Evolutionary conservation across 2,797 vertebrate species (phyloP).

Genomic region (Nannoperca obscura): DNA sequence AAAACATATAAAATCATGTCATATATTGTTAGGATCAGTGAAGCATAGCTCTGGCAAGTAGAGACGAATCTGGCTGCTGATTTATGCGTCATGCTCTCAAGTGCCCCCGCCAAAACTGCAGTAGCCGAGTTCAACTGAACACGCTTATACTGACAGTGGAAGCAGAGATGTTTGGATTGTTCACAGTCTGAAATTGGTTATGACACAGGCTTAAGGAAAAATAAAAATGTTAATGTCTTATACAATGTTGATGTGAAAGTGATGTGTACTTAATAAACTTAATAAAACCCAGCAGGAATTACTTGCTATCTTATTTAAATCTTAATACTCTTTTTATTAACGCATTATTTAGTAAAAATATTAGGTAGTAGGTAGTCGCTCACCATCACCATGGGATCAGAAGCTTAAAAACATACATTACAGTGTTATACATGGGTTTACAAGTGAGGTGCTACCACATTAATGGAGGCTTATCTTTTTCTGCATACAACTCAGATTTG

Average conservation of each 20-base stretch:
- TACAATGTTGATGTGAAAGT: too few relatives aligned
- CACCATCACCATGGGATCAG: not conserved
- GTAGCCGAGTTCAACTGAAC: not conserved
- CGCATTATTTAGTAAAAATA: too few relatives aligned
- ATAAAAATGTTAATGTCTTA: not conserved
- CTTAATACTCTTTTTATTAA: too few relatives aligned
- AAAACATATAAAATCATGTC: not conserved
- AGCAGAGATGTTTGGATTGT: not conserved
- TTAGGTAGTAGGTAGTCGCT: not conserved
- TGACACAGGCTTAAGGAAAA: not conserved
- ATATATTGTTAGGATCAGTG: not conserved
- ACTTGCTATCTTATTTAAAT: too few relatives aligned
- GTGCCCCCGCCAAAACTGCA: not conserved
- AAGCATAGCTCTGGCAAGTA: not conserved
- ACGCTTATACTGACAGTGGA: not conserved
- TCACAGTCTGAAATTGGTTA: too few relatives aligned
- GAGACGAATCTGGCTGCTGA: rapidly evolving
- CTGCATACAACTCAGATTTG: not conserved
- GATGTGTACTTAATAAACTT: not conserved
- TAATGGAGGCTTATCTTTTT: not conserved
- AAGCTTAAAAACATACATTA: not conserved
- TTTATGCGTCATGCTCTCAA: not conserved
- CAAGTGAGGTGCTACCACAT: too few relatives aligned
- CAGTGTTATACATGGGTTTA: too few relatives aligned
- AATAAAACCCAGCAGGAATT: too few relatives aligned